These are phyloP conservation scores for Glareola pratincola DNA, from an alignment of 2,113 vertebrate genomes.

Conservation along the genomic window DNA sequence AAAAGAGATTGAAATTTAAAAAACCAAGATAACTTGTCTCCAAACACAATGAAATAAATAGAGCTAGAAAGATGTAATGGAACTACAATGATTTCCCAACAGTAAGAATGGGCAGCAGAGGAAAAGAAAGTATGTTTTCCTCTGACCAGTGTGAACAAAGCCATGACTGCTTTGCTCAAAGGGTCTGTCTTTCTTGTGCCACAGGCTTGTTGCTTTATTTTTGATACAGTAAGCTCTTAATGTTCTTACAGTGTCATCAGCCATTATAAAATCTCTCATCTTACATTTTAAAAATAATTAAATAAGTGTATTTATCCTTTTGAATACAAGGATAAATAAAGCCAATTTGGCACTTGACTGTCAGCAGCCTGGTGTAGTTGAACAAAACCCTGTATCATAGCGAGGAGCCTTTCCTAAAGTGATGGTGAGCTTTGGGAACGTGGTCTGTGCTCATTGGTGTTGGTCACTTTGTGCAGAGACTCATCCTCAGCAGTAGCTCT, in stretches of 20 bases:
- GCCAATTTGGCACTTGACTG: not conserved
- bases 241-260: not conserved
- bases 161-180: not conserved
- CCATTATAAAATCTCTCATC: not conserved
- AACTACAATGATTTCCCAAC: not conserved
- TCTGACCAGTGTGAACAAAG: not conserved
- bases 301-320: not conserved
- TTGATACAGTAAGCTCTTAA: not conserved
- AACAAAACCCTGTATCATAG: not conserved
- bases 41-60: not conserved
- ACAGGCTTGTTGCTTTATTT: not conserved
- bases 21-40: not conserved
- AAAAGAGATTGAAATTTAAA: not conserved
- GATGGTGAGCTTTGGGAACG: not conserved
- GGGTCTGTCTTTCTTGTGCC: not conserved
- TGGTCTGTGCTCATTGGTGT: not conserved
- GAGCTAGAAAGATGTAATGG: not conserved
- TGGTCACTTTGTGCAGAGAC: not conserved
- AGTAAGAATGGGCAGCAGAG: not conserved
- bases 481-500: not conserved
- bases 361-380: not conserved
- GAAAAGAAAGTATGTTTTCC: not conserved
- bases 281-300: not conserved
- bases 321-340: not conserved
- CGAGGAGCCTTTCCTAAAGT: not conserved